A percentile compares a stretch with the other conserved stretches of the same genome.
Evolutionary conservation across 2,797 vertebrate species (phyloP).

Genomic region (Chiloscyllium punctatum): DNA sequence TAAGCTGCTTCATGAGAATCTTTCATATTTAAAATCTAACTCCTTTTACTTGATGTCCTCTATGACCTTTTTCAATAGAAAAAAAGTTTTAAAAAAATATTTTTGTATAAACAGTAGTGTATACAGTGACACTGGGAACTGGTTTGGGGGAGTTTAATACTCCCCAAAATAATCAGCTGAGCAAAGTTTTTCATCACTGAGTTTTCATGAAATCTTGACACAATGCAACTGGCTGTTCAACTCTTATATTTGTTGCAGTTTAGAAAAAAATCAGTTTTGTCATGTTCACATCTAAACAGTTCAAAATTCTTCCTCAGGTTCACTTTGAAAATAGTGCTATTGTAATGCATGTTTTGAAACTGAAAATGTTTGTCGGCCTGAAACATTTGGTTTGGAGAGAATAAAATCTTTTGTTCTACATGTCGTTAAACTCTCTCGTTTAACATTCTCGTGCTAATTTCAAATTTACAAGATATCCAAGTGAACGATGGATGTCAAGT

Average conservation of each 20-base stretch:
- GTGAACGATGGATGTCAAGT: neutral
- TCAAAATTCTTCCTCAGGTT: neutral
- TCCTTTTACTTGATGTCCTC: neutral
- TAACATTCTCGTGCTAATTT: neutral
- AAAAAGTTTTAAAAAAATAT: slow-evolving; percentile 9
- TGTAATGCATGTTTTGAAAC: neutral
- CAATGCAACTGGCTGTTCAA: neutral
- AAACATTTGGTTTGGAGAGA: neutral
- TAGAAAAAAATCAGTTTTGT: too few relatives aligned
- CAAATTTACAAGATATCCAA: neutral
- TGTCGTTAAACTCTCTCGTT: neutral
- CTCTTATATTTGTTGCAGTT: neutral
- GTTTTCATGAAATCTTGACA: neutral
- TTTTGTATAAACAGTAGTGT: slow-evolving; percentile 6
- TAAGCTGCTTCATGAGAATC: neutral
- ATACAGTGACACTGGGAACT: neutral
- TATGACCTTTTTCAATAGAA: neutral
- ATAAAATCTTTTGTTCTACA: neutral
- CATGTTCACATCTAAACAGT: too few relatives aligned
- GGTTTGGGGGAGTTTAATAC: neutral
- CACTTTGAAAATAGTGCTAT: neutral
- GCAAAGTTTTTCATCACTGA: neutral
- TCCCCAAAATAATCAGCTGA: too few relatives aligned
- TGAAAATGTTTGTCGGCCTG: neutral
- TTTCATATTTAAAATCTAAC: neutral